Conservation (phyloP, 2,797 vertebrate genomes). For the Lacerta bilineata region DNA sequence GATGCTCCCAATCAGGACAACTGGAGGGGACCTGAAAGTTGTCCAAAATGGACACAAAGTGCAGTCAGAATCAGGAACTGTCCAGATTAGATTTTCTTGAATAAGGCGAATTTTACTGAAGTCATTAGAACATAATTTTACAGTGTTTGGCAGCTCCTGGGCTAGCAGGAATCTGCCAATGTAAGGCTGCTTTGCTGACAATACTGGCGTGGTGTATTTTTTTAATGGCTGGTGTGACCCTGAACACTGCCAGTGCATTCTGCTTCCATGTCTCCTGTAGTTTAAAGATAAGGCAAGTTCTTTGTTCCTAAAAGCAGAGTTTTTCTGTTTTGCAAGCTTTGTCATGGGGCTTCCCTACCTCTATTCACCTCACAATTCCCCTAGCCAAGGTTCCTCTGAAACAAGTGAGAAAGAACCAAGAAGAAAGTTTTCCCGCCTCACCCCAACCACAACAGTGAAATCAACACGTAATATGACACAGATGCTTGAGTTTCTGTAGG, state of each 20-base stretch:
- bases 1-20: neutral
- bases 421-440: neutral
- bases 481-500: constrained; percentile 4
- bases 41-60: constrained; percentile 4
- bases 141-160: neutral
- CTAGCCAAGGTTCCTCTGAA: neutral
- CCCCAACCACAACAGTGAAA: neutral
- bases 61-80: neutral
- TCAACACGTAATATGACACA: neutral
- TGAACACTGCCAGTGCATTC: neutral
- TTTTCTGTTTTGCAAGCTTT: neutral
- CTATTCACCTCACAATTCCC: neutral
- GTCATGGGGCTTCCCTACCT: neutral
- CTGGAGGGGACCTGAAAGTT: neutral
- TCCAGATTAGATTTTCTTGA: neutral
- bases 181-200: neutral
- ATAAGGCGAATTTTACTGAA: neutral
- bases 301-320: constrained; percentile 2
- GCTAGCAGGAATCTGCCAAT: neutral
- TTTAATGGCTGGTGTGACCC: neutral
- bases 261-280: neutral
- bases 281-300: neutral
- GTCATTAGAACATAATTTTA: constrained; percentile 7
- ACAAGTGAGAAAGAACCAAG: neutral
- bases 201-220: neutral